Percentiles rank a stretch among this genome's conserved stretches.
Conservation (phyloP, 2,113 vertebrate species). For the Motacilla alba region DNA sequence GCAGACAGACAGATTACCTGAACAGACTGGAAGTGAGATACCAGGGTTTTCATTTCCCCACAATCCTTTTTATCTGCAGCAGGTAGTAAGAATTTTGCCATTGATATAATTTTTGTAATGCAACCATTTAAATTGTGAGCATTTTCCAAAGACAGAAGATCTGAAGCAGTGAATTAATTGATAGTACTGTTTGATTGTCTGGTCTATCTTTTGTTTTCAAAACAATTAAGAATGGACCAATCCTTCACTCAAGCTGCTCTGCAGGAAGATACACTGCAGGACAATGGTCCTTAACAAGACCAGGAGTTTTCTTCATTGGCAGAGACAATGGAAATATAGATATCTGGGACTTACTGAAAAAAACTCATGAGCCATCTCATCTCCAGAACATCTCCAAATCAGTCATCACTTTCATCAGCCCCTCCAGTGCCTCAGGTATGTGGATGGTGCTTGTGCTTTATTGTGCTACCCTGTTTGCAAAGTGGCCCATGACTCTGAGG, state of each 20-base stretch:
- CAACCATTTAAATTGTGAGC: not conserved
- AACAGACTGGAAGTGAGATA: not conserved
- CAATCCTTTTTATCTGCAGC: not conserved
- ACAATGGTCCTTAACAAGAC: constrained; percentile 89
- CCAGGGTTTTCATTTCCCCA: not conserved
- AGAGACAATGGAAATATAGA: constrained; percentile 86
- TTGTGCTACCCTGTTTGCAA: not conserved
- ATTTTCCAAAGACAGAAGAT: not conserved
- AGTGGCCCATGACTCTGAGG: not conserved
- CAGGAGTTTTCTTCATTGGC: constrained; percentile 88
- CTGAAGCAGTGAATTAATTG: not conserved
- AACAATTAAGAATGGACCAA: constrained; percentile 74
- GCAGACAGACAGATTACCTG: not conserved
- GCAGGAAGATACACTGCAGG: constrained; percentile 74
- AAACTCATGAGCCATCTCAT: constrained; percentile 78
- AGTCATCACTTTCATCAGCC: constrained; percentile 82
- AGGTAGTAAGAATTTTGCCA: not conserved
- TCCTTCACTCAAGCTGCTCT: constrained; percentile 76
- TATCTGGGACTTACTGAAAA: constrained; percentile 91
- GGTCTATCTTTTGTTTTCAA: not conserved
- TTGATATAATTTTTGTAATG: not conserved
- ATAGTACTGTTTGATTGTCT: not conserved
- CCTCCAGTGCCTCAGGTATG: constrained; percentile 80
- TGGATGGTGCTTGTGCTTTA: not conserved
- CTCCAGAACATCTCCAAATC: constrained; percentile 75